phyloP scores from a whole-genome alignment of 2,888 invertebrate genomes.

The Agrilus cyanescens region DNA sequence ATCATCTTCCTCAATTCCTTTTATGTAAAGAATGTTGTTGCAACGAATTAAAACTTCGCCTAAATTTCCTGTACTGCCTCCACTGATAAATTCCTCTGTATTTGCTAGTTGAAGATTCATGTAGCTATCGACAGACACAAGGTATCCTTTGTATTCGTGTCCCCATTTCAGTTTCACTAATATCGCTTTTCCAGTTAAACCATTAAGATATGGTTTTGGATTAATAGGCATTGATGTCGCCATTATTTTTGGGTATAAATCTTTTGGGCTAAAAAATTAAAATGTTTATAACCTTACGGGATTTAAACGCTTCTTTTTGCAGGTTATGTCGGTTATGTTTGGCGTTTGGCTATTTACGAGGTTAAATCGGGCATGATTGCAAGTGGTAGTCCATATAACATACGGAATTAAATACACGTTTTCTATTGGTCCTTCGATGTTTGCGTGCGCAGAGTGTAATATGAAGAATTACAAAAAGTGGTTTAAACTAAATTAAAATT shows the following conservation, averaged over 20 bases:
- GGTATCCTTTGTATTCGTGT: slow-evolving; percentile 96
- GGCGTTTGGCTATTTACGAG: too few relatives aligned
- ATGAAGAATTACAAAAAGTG: too few relatives aligned
- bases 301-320: too few relatives aligned
- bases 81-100: slow-evolving; percentile 95
- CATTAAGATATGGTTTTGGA: slow-evolving; percentile 98
- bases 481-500: too few relatives aligned
- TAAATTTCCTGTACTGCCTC: slow-evolving; percentile 73
- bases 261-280: too few relatives aligned
- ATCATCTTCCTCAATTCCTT: slow-evolving; percentile 92
- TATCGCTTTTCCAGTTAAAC: slow-evolving; percentile 94
- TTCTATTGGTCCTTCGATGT: too few relatives aligned
- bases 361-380: too few relatives aligned
- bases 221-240: slow-evolving; percentile 90
- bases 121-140: slow-evolving; percentile 97
- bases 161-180: slow-evolving; percentile 99
- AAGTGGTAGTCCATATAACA: too few relatives aligned
- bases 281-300: too few relatives aligned
- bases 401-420: too few relatives aligned
- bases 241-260: slow-evolving; percentile 36
- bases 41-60: slow-evolving; percentile 96
- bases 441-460: too few relatives aligned
- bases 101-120: slow-evolving; percentile 99
- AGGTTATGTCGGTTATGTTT: too few relatives aligned
- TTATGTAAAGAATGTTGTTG: slow-evolving; percentile 91